A percentile compares a stretch with the other conserved stretches of the same genome.
Conservation (phyloP, 2,888 invertebrate species). For the Ceramica pisi region DNA sequence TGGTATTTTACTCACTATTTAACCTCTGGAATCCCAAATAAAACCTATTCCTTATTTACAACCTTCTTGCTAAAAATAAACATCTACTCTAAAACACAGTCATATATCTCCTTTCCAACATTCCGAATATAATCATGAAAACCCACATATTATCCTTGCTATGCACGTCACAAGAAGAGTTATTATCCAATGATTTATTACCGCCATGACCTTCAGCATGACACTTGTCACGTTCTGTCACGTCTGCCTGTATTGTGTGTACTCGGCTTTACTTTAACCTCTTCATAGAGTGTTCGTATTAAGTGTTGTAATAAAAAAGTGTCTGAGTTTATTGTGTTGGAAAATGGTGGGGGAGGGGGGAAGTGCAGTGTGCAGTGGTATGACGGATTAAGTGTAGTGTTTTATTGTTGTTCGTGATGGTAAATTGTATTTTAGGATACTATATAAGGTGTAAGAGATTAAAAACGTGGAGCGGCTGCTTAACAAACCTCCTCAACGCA, state of each 20-base stretch:
- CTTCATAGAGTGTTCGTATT: constrained; percentile 26
- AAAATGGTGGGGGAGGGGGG: too few species aligned
- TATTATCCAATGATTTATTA: constrained; percentile 54
- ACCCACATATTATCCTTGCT: constrained; percentile 17
- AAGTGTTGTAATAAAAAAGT: constrained; percentile 42
- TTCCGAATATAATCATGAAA: constrained; percentile 5
- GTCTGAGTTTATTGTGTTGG: constrained; percentile 23
- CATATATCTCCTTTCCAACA: background rate
- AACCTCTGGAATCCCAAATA: background rate
- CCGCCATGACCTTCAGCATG: constrained; percentile 31
- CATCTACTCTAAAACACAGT: background rate
- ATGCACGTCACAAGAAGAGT: constrained; percentile 37
- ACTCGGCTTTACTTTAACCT: constrained; percentile 23
- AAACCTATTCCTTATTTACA: background rate
- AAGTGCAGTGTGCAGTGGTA: constrained; percentile 17
- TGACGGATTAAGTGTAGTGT: background rate
- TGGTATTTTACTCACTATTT: background rate
- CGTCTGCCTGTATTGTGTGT: constrained; percentile 46
- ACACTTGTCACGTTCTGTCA: constrained; percentile 30
- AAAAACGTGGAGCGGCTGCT: too few species aligned
- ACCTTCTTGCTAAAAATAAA: background rate
- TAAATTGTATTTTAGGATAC: background rate
- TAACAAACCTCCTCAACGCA: too few species aligned
- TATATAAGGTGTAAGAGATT: too few species aligned
- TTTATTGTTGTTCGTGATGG: background rate